phyloP scores from a whole-genome alignment of 2,113 vertebrate species.

The Anas platyrhynchos region DNA sequence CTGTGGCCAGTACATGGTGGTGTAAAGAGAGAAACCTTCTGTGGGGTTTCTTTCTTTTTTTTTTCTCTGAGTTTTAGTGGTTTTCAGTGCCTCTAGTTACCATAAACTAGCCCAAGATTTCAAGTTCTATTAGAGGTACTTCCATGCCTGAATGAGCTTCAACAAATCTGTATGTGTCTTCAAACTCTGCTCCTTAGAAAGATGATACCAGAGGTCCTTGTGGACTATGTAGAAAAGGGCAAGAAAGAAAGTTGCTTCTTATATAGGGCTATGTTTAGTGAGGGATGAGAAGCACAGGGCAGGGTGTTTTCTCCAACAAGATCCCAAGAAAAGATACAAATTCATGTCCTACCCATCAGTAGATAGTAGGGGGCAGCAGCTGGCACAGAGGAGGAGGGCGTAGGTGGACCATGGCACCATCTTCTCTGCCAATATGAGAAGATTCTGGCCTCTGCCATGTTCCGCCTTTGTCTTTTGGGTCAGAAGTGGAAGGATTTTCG shows the following conservation, averaged over 20 bases:
- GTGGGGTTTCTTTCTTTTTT: neutral
- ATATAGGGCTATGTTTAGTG: neutral
- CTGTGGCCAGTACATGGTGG: neutral
- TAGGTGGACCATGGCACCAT: neutral
- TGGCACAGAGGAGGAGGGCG: fast-evolving
- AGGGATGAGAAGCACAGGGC: neutral
- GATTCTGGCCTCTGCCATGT: neutral
- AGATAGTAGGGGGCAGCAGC: neutral
- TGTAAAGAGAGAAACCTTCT: fast-evolving
- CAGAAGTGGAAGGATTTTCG: neutral
- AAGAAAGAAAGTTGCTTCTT: neutral
- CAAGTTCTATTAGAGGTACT: neutral
- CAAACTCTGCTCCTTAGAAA: neutral
- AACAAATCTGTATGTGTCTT: neutral
- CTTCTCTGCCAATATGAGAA: neutral
- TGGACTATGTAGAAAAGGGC: neutral
- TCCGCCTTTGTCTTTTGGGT: neutral
- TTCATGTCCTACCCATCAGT: neutral
- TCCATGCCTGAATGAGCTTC: fast-evolving
- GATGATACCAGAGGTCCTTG: fast-evolving
- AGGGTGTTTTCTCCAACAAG: neutral
- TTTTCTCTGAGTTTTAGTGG: neutral
- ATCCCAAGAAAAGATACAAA: neutral
- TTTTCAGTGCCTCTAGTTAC: neutral
- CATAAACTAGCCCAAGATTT: neutral